phyloP scores from a whole-genome alignment of 37 sponge, comb jelly and placozoan species.

The Theonella swinhoei region DNA sequence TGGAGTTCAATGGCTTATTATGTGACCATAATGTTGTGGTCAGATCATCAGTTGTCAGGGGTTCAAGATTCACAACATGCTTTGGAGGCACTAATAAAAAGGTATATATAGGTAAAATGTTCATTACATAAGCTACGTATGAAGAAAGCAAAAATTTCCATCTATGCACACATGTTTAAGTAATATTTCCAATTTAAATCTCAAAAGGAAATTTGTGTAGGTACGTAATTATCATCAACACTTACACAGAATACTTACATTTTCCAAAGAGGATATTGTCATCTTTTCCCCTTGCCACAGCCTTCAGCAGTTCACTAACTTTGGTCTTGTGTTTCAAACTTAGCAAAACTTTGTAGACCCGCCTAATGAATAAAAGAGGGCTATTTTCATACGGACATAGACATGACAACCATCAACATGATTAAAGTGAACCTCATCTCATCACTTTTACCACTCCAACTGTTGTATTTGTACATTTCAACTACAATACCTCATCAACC shows the following conservation, averaged over 20 bases:
- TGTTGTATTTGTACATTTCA: too few relatives aligned
- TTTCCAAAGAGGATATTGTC: neutral
- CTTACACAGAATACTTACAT: neutral
- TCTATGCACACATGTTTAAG: too few relatives aligned
- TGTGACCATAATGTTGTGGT: neutral
- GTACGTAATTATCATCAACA: neutral
- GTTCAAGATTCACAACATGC: neutral
- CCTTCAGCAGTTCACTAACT: neutral
- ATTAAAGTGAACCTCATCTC: too few relatives aligned
- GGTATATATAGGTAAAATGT: too few relatives aligned
- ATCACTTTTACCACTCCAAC: too few relatives aligned
- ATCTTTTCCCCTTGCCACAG: constrained; percentile 15
- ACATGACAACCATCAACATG: too few relatives aligned
- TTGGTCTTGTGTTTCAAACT: neutral
- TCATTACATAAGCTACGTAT: too few relatives aligned
- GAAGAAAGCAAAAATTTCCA: too few relatives aligned
- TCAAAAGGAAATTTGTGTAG: neutral
- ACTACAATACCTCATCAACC: too few relatives aligned
- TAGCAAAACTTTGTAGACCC: constrained; percentile 28
- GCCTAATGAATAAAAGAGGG: constrained; percentile 10
- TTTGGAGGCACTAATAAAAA: neutral
- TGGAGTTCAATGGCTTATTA: constrained; percentile 4
- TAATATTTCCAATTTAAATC: too few relatives aligned
- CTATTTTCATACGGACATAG: too few relatives aligned
- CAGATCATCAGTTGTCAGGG: neutral